These are phyloP conservation scores for Scolanthus callimorphus DNA, from an alignment of 92 coral and sea anemone species.

Conservation along the genomic window DNA sequence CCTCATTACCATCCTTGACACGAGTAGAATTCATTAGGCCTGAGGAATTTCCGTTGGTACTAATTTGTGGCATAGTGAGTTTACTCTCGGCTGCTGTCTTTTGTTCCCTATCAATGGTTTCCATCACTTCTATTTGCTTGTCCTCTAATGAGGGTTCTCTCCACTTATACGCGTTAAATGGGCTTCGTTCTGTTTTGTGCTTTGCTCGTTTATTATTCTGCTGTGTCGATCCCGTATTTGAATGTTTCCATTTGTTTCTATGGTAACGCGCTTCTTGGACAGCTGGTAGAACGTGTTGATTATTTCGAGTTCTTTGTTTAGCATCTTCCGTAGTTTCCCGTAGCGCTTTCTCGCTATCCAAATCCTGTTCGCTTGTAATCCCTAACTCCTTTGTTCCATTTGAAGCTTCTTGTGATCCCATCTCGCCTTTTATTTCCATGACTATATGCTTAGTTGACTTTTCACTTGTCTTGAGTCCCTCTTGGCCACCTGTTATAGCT, in stretches of 20 bases:
- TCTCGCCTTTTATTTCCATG: too few relatives aligned
- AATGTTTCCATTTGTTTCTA: conserved; percentile 34
- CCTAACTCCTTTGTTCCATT: too few relatives aligned
- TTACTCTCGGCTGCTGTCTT: too few relatives aligned
- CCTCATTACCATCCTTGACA: background rate
- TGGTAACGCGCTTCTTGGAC: conserved; percentile 59
- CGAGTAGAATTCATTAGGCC: too few relatives aligned
- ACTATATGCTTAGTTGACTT: conserved; percentile 36
- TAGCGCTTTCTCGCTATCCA: too few relatives aligned
- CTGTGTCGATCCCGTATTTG: conserved; percentile 13
- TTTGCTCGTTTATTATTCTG: conserved; percentile 26
- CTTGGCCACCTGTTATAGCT: conserved; percentile 55
- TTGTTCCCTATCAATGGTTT: too few relatives aligned
- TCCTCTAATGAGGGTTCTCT: conserved; percentile 22
- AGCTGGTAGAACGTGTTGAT: conserved; percentile 38
- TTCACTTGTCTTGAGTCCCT: conserved; percentile 12
- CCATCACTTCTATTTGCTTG: conserved; percentile 2
- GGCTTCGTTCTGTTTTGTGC: conserved; percentile 19
- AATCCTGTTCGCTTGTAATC: too few relatives aligned
- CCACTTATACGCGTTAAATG: conserved; percentile 54
- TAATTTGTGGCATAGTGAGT: conserved; percentile 37
- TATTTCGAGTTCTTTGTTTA: conserved; percentile 15
- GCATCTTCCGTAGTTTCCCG: conserved; percentile 5
- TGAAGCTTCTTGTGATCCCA: too few relatives aligned
- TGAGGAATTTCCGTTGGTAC: conserved; percentile 28